A percentile compares a stretch with the other conserved stretches of the same genome.
These are phyloP conservation scores for Dyspetes luteomarginatus DNA, from an alignment of 2,888 invertebrate genomes.

Conservation along the genomic window DNA sequence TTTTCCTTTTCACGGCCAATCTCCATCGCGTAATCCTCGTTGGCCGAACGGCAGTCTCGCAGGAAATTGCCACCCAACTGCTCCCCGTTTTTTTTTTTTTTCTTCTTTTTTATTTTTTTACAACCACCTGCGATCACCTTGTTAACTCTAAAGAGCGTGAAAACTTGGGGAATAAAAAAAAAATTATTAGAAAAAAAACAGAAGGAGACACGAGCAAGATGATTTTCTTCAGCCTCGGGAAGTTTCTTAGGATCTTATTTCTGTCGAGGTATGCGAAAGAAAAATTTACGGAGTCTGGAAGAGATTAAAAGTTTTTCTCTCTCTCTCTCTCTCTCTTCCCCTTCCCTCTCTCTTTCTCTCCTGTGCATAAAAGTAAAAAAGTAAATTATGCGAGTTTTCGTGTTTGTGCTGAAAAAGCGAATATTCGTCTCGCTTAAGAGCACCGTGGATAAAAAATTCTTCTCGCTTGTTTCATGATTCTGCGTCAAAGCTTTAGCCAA, in stretches of 20 bases:
- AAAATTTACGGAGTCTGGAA: conserved; percentile 24
- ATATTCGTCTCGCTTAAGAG: conserved; percentile 34
- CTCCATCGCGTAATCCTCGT: conserved; percentile 35
- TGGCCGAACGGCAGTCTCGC: conserved; percentile 22
- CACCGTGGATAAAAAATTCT: conserved; percentile 37
- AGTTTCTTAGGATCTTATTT: conserved; percentile 47
- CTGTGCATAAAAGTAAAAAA: too few relatives aligned
- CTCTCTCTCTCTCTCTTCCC: too few relatives aligned
- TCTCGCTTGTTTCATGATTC: conserved; percentile 20
- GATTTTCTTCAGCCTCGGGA: conserved; percentile 27
- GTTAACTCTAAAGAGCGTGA: conserved; percentile 58
- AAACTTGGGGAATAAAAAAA: conserved; percentile 33
- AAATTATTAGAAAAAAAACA: conserved; percentile 25
- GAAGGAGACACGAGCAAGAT: conserved; percentile 15
- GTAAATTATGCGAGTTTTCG: background rate
- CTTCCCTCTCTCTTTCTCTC: too few relatives aligned
- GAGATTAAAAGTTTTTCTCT: conserved; percentile 42
- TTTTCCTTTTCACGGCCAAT: conserved; percentile 35
- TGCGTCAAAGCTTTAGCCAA: conserved; percentile 24
- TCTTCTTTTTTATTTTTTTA: conserved; percentile 12
- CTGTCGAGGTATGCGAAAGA: conserved; percentile 8
- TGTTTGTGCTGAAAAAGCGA: conserved; percentile 34
- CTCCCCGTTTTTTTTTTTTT: background rate
- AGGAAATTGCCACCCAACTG: conserved; percentile 48
- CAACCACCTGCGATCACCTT: conserved; percentile 51